Base-by-base conservation (phyloP, 2,888 invertebrate genomes). In the Ormyrus pomaceus region DNA sequence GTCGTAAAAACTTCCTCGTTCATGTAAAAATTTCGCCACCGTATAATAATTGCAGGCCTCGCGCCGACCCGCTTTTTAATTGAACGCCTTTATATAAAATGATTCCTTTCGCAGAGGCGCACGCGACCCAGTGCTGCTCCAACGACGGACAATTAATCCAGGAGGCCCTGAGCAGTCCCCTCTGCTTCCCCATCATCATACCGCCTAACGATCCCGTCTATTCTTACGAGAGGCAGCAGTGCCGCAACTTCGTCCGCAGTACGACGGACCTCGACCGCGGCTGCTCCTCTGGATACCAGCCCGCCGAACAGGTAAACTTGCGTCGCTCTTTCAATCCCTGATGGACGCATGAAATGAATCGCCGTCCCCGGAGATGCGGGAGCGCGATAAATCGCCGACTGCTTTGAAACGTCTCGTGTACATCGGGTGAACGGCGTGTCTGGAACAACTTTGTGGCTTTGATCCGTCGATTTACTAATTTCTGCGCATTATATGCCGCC, bases 181-280 rank as follows among this genome's bases (percentile, higher is more conserved):
- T 73, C 7, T 90, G 87, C 79, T 88, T 83, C 78, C 89, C 86
- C 86, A 92, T 89, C 84, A 86, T 83, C 82, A 90, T 91, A 61
- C 91, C 92, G 0, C 87, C 89, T 45, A 87, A 83, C 81, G 89
- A 84, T 89, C 92, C 87, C 82, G 92, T 93, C 64, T 94, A 93
- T 83, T 87, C 90, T 0, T 89, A 91, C 7, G 91, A 91, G 61
- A 92, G 93, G 34, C 92, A 93, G 0, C 92, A 92, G 80, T 96
- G 96, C 87, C 93, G 95, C 92, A 95, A 95, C 91, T 95, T 96
- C 85, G 94, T 95, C 6, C 92, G 95, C 82, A 95, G 95, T 2
- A 92, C 92, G 56, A 93, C 94, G 2, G 94, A 95, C 70, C 92
- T 94, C 73, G 94, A 94, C 83, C 92, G 94, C 79, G 93, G 94